Base-by-base conservation (phyloP, 2,797 vertebrate genomes). In the Notolepis coatsorum region DNA sequence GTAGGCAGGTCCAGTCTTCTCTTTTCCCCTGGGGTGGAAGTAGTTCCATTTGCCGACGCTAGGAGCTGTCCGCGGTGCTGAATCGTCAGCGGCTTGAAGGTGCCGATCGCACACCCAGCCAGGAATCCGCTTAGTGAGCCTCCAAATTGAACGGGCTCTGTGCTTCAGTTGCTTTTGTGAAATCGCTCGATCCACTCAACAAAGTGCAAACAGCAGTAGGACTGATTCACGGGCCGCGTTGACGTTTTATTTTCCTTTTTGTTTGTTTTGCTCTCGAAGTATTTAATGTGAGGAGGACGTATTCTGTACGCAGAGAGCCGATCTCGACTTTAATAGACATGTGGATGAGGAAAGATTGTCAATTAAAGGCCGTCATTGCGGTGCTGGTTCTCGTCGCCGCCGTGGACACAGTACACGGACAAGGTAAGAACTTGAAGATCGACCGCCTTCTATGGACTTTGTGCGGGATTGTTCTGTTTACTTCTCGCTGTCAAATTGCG, bases 11-110 rank as follows among this genome's bases (percentile, higher is more conserved):
- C n/a, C n/a, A n/a, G n/a, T n/a, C n/a, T n/a, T n/a, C n/a, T n/a
- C n/a, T n/a, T n/a, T n/a, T n/a, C n/a, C 42, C n/a, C 21, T 28
- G 9, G 64, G 42, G 63, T 55, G 65, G 80, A 64, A 71, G 92
- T 72, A 82, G 87, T 91, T 85, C 92, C 92, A 12, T 51, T 67
- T 62, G 85, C 91, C 64, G 94, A 90, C 93, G 93, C 93, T 93
- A 92, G 94, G 95, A 93, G 95, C 95, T 96, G 92, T 94, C 94
- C 95, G 85, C 79, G 95, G 96, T 97, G 91, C 96, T 97, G 96
- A 95, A 90, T 48, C 84, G 63, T 76, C 79, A 58, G 56, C 78
- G 59, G 50, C 61, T 49, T 47, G 75, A 80, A 71, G 67, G 86
- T 77, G 83, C 85, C 82, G 66, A 64, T 77, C 72, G 82, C 87